Evolutionary conservation across 2,113 vertebrate genomes (phyloP), one percentile per base, ranked within the genome.

Genomic region (Cyphomyrus discorhynchus): DNA sequence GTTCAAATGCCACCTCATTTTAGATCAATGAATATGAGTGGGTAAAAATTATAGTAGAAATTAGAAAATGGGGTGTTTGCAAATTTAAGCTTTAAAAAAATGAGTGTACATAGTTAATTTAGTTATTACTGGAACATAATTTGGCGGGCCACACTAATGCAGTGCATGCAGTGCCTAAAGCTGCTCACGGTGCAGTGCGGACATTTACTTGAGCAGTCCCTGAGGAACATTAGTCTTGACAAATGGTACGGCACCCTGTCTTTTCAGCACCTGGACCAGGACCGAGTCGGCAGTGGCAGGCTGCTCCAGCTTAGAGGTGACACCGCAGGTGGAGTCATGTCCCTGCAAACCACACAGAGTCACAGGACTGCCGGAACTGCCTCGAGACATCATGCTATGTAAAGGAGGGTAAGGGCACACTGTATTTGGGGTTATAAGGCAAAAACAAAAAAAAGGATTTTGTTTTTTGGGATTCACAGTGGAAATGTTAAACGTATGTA

Each of bases 211-310:
- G 50, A 98, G 70, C 77, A 98, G 94, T 88, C 95, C 95, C 93
- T 98, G 98, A 1, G 97, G 97, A 46, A 99, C 5, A 7, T 99
- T 98, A 92, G 98, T 99, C 93, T 97, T 98, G 91, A 97, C 96
- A 77, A 99, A 99, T 0, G 98, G 98, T 93, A 99, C 94, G 0
- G 98, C 98, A 0, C 98, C 98, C 92, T 98, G 97, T 90, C 93
- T 96, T 95, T 96, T 98, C 91, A 99, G 94, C 88, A 99, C 97
- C 90, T 96, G 93, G 11, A 98, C 97, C 88, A 98, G 6, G 88
- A 99, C 97, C 0, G 96, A 94, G 94, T 99, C 97, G 3, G 91
- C 91, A 31, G 94, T 89, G 0, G 90, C 92, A 0, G 97, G 97
- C 24, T 93, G 66, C 3, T 96, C 96, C 93, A 98, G 45, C 21